Percentiles rank a stretch among this genome's conserved stretches.
phyloP scores from a whole-genome alignment of 2,888 invertebrate genomes.

The Ceramica pisi region DNA sequence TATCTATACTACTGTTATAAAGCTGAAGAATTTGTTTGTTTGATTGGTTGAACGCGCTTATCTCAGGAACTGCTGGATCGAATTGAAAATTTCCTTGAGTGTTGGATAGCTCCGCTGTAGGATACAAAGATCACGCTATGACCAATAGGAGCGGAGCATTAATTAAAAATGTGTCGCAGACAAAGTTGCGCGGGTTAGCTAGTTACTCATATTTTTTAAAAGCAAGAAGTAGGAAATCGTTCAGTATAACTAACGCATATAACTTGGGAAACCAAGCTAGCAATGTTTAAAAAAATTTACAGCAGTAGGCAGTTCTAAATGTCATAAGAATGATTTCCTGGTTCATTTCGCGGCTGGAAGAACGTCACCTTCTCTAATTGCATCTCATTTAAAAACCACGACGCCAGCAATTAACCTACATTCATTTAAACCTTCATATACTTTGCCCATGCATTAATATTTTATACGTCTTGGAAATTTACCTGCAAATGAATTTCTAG shows the following conservation, averaged over 20 bases:
- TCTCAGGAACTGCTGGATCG: no score
- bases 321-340: constrained; percentile 71
- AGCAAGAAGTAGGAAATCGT: not conserved
- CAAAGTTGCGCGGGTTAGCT: no score
- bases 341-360: constrained; percentile 71
- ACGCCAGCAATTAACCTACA: constrained; percentile 82
- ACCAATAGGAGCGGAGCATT: no score
- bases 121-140: no score
- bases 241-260: not conserved
- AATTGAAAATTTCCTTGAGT: no score
- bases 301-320: constrained; percentile 68
- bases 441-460: constrained; percentile 51
- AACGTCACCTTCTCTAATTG: constrained; percentile 79
- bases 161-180: no score
- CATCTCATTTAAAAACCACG: constrained; percentile 81
- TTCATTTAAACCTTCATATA: constrained; percentile 69
- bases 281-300: constrained; percentile 22
- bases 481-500: constrained; percentile 60
- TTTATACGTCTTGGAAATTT: constrained; percentile 62
- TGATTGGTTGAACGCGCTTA: no score
- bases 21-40: no score
- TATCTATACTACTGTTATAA: no score
- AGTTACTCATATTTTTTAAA: not conserved
- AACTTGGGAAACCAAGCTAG: not conserved
- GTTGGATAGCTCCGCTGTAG: no score